Evolutionary conservation across 35 echinoderm and acorn worm species (phyloP).

Genomic region (Ophiothrix spiculata): DNA sequence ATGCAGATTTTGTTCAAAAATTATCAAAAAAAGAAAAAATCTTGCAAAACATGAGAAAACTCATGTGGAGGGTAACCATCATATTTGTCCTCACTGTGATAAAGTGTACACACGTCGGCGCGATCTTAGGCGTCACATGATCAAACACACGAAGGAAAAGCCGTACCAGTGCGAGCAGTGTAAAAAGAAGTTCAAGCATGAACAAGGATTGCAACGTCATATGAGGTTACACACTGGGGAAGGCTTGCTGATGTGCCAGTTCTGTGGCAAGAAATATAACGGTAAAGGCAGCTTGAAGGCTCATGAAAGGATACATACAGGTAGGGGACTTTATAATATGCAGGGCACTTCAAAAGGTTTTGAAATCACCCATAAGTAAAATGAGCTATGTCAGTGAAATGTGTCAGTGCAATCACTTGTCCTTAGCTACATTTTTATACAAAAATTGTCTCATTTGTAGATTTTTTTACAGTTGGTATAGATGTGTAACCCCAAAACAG

Average conservation of each 20-base stretch:
- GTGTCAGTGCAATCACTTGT: too few species aligned
- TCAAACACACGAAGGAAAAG: neutral
- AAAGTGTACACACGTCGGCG: neutral
- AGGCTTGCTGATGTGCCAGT: neutral
- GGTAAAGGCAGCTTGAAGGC: neutral
- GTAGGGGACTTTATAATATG: neutral
- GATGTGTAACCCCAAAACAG: too few species aligned
- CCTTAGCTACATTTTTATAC: too few species aligned
- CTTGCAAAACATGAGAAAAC: neutral
- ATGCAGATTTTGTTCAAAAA: neutral
- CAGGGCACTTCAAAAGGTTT: too few species aligned
- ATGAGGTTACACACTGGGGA: neutral
- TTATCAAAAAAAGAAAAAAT: neutral
- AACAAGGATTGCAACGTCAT: neutral
- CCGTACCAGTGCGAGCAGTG: neutral
- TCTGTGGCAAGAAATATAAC: neutral
- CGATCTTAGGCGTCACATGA: neutral
- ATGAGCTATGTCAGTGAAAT: too few species aligned
- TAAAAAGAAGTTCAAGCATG: constrained; percentile 5
- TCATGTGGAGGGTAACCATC: neutral
- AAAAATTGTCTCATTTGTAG: too few species aligned
- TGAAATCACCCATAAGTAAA: too few species aligned
- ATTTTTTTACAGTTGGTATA: too few species aligned
- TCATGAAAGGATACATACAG: constrained; percentile 4
- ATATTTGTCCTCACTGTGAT: neutral